Percentiles rank a stretch among this genome's conserved stretches.
Evolutionary conservation across 2,113 vertebrate species (phyloP).

Genomic region (Callocephalon fimbriatum): DNA sequence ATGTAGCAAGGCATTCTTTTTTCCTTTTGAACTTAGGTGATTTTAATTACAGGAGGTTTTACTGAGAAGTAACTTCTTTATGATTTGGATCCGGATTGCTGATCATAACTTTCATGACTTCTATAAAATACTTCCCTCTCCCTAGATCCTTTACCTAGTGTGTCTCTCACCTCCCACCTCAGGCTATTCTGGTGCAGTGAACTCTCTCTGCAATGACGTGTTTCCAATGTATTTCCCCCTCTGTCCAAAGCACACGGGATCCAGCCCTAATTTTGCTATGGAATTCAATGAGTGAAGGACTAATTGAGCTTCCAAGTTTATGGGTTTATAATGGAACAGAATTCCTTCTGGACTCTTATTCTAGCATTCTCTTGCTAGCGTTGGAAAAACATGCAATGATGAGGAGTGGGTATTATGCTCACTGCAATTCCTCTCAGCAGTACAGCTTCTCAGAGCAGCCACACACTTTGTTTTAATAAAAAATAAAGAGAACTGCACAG

Average conservation of each 20-base stretch:
- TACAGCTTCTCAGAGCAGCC: not conserved
- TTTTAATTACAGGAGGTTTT: not conserved
- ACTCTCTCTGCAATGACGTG: accelerated
- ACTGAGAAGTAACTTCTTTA: not conserved
- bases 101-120: not conserved
- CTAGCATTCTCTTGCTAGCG: not conserved
- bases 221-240: not conserved
- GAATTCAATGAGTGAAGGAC: not conserved
- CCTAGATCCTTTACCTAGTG: not conserved
- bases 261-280: not conserved
- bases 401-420: not conserved
- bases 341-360: not conserved
- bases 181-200: not conserved
- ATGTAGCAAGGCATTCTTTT: not conserved
- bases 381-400: not conserved
- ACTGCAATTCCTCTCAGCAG: not conserved
- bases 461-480: not conserved
- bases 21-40: not conserved
- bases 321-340: not conserved
- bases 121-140: not conserved
- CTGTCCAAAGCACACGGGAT: not conserved
- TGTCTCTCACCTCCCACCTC: not conserved
- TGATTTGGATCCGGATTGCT: not conserved
- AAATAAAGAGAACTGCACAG: not conserved
- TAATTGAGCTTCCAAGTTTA: not conserved